phyloP scores from a whole-genome alignment of 2,113 vertebrate genomes.

The Periophthalmodon schlosseri region DNA sequence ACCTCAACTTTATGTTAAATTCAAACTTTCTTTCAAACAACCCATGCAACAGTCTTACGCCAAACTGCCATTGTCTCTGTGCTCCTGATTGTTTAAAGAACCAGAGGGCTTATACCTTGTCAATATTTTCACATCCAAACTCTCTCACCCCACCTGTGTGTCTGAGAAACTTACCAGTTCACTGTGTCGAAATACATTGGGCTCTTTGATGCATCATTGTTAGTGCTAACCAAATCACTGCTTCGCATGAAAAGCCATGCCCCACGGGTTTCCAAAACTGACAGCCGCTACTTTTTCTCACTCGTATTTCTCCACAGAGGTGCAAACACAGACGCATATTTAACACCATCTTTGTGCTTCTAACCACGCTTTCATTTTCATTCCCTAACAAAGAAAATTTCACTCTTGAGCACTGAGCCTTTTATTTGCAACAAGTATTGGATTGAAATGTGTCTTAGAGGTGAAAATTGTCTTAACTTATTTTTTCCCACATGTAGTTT shows the following conservation, averaged over 20 bases:
- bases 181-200: constrained; percentile 60
- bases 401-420: constrained; percentile 22
- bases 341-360: constrained; percentile 49
- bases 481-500: constrained; percentile 35
- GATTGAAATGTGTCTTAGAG: constrained; percentile 54
- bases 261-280: constrained; percentile 47
- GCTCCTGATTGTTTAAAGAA: neutral
- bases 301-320: constrained; percentile 40
- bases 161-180: constrained; percentile 18
- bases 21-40: neutral
- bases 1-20: no score
- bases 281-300: constrained; percentile 36
- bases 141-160: neutral
- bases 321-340: constrained; percentile 47
- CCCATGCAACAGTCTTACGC: neutral
- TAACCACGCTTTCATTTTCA: constrained; percentile 42
- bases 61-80: neutral
- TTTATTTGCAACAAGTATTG: constrained; percentile 28
- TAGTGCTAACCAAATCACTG: constrained; percentile 69
- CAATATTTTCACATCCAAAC: constrained; percentile 13
- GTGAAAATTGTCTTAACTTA: constrained; percentile 39
- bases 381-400: constrained; percentile 41
- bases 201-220: constrained; percentile 74
- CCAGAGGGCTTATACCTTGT: constrained; percentile 17
- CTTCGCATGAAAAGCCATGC: constrained; percentile 59